Evolutionary conservation across 2,113 vertebrate genomes (phyloP).

Genomic region (Passer montanus): DNA sequence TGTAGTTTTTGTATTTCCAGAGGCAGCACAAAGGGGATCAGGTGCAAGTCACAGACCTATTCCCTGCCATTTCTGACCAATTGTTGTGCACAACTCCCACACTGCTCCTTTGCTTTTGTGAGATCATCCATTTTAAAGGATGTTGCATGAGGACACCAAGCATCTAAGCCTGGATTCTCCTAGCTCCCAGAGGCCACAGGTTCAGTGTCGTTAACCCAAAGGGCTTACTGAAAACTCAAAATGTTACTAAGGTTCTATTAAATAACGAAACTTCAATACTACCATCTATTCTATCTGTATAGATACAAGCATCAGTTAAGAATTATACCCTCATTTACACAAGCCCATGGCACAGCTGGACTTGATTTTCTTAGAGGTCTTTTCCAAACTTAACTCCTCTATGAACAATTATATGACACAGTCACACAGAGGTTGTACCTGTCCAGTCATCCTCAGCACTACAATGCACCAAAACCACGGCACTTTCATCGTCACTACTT

Average conservation of each 20-base stretch:
- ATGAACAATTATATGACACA: not conserved
- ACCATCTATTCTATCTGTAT: not conserved
- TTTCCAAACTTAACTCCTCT: not conserved
- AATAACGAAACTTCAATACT: not conserved
- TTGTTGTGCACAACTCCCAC: fast-evolving
- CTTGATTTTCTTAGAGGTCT: not conserved
- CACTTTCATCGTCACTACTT: not conserved
- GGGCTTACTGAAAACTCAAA: not conserved
- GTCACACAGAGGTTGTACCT: not conserved
- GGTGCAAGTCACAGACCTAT: not conserved
- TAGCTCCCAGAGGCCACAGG: not conserved
- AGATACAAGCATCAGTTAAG: not conserved
- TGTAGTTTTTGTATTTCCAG: not conserved
- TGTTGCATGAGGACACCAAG: not conserved
- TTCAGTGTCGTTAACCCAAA: not conserved
- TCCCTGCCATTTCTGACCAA: fast-evolving
- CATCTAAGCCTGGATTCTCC: not conserved
- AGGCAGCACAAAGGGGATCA: fast-evolving
- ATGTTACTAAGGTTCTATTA: not conserved
- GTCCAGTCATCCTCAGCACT: not conserved
- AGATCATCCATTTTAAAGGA: not conserved
- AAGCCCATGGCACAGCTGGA: not conserved
- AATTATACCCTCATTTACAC: not conserved
- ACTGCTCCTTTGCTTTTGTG: not conserved
- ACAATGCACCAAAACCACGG: not conserved